phyloP scores from a whole-genome alignment of 64 coral and sea anemone genomes.

The Astreopora myriophthalma region DNA sequence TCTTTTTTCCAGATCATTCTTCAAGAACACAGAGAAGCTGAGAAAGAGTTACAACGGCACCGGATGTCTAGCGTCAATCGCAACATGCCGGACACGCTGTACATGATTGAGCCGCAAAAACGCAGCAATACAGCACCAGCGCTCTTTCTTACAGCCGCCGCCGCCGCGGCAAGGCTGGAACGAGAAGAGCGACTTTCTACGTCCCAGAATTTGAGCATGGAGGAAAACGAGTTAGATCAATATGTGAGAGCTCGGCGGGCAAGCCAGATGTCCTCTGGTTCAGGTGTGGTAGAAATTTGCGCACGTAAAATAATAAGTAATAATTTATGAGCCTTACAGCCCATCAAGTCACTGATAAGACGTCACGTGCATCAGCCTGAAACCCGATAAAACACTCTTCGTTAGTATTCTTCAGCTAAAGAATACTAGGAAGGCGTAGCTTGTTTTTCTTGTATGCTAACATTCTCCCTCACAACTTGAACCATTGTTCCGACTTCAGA shows the following conservation, averaged over 20 bases:
- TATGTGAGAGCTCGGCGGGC: not conserved
- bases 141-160: not conserved
- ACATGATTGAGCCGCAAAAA: slow-evolving; percentile 60
- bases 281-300: too few species aligned
- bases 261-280: not conserved
- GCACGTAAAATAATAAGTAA: too few species aligned
- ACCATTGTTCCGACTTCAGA: too few species aligned
- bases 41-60: slow-evolving; percentile 68
- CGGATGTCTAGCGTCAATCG: slow-evolving; percentile 79
- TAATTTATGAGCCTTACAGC: too few species aligned
- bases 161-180: not conserved
- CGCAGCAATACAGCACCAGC: slow-evolving; percentile 20
- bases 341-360: too few species aligned
- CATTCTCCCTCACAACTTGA: too few species aligned
- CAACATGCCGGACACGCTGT: slow-evolving; percentile 88
- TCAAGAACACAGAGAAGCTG: slow-evolving; percentile 82
- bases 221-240: slow-evolving; percentile 12
- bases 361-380: too few species aligned
- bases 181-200: not conserved
- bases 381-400: too few species aligned
- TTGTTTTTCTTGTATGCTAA: too few species aligned
- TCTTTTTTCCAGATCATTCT: slow-evolving; percentile 71
- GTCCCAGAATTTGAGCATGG: not conserved
- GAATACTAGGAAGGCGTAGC: too few species aligned
- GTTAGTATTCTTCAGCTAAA: too few species aligned